Evolutionary conservation across 2,113 vertebrate species (phyloP).

Genomic region (Nyctibius bracteatus): DNA sequence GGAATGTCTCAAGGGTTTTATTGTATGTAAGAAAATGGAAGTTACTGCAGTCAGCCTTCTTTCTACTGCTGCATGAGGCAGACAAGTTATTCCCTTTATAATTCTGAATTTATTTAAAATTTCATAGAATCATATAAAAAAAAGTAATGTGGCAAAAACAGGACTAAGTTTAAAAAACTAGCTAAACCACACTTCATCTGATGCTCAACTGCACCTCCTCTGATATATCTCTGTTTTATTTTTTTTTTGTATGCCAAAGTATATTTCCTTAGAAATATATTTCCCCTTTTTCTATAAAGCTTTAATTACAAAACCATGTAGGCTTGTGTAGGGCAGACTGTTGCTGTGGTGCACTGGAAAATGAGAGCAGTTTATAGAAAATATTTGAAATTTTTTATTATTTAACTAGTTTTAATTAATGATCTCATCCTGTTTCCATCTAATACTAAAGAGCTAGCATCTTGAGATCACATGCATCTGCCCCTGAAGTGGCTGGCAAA

Average conservation of each 20-base stretch:
- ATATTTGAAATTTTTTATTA: not conserved
- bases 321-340: not conserved
- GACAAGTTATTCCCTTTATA: not conserved
- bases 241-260: not conserved
- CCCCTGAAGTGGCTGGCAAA: constrained; percentile 32
- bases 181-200: not conserved
- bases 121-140: not conserved
- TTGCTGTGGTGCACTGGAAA: not conserved
- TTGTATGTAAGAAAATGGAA: constrained; percentile 11
- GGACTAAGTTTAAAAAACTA: not conserved
- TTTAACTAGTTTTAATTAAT: constrained; percentile 21
- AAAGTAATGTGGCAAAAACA: not conserved
- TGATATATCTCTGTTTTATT: not conserved
- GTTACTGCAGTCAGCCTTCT: not conserved
- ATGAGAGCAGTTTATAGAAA: not conserved
- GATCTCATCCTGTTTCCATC: not conserved
- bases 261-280: not conserved
- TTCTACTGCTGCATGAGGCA: not conserved
- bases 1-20: constrained; percentile 38
- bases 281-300: not conserved
- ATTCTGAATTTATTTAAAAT: constrained; percentile 31
- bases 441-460: constrained; percentile 2
- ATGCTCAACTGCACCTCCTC: not conserved
- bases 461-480: not conserved
- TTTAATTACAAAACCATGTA: not conserved